Evolutionary conservation across 1,140 invertebrate species (phyloP), one percentile per base, ranked within the genome.

Genomic region (Amphibalanus amphitrite): DNA sequence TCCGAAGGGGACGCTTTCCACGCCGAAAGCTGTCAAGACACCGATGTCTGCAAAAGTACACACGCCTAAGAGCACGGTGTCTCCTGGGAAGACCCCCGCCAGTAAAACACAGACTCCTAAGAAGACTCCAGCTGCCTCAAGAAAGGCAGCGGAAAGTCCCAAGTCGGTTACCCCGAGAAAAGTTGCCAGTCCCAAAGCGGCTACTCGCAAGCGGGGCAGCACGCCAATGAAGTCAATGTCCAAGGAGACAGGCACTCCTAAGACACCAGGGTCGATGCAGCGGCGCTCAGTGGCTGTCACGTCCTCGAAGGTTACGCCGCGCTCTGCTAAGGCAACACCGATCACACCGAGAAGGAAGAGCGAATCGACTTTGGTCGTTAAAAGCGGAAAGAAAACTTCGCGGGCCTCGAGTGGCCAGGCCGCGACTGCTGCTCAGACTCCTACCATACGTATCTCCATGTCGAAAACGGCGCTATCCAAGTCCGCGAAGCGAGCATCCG

Each of bases 1-100:
- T 38, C 33, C 33, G 15, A 38, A 38, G 33, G 33, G 33, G 4
- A 38, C 15, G 0, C 28, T 25, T 10, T 59, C 65, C 25, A 40
- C 38, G 8, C 70, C 67, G 25, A 71, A 69, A 20, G 70, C 28
- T 28, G n/a, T 71, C 1, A 67, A 70, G 29, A 70, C 29, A 29
- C 29, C 70, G 1, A 70, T 15, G 25, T 29, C 69, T 23, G 64
- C 33, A 29, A 73, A 69, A 10, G 29, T 28, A 3, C 26, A 28
- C 13, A 28, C 71, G 0, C 47, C 47, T n/a, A 74, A 71, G 29
- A 47, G 30, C 30, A 20, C 38, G 23, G n/a, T 29, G n/a, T n/a
- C n/a, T n/a, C n/a, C n/a, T n/a, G n/a, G n/a, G n/a, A n/a, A n/a
- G n/a, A n/a, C n/a, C 6, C 47, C 67, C 28, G 70, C 29, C 23